phyloP scores from a whole-genome alignment of 1,140 invertebrate genomes.

The Trichonephila inaurata region DNA sequence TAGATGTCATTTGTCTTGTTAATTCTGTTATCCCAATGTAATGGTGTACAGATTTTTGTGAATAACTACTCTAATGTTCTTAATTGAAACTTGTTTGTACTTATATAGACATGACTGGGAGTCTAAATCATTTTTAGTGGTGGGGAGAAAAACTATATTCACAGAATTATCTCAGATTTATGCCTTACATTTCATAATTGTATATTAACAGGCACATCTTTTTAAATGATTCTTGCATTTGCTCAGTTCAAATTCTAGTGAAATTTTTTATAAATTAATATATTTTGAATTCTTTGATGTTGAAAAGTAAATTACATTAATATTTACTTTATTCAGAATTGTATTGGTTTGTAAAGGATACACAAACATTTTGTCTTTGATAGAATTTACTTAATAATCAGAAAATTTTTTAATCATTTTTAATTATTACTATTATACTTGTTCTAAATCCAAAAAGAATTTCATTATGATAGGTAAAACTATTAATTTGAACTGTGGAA shows the following conservation, averaged over 20 bases:
- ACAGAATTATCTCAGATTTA: background rate
- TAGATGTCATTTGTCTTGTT: slow-evolving; percentile 29
- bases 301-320: no score
- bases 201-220: slow-evolving; percentile 50
- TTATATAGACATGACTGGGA: background rate
- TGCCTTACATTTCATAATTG: slow-evolving; percentile 30
- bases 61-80: background rate
- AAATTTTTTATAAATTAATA: background rate
- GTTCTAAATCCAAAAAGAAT: no score
- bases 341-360: no score
- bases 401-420: no score
- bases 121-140: slow-evolving; percentile 13
- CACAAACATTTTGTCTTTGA: no score
- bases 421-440: no score
- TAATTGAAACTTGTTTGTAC: slow-evolving; percentile 50
- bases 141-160: background rate
- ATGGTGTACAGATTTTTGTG: slow-evolving; percentile 46
- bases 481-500: no score
- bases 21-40: slow-evolving; percentile 29
- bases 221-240: background rate
- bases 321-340: no score
- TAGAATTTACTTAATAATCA: no score
- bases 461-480: no score
- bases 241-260: background rate
- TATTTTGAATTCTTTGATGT: no score